Evolutionary conservation across 2,797 vertebrate species (phyloP).

Genomic region (Macrochelys suwanniensis): DNA sequence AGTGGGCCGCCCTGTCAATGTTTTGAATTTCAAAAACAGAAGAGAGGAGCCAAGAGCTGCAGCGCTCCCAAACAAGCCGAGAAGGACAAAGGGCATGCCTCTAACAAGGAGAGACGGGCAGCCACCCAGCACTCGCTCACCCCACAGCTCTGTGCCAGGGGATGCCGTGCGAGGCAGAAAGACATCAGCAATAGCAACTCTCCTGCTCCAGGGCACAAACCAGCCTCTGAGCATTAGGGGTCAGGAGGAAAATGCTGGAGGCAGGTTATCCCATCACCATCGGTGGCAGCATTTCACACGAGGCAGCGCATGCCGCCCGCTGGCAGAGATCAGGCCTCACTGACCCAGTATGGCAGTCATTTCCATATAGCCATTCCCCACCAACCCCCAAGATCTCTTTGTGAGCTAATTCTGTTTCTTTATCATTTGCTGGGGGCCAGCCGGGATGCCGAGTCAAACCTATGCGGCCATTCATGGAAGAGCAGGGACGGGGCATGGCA

Average conservation of each 20-base stretch:
- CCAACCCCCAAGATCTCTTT: background rate
- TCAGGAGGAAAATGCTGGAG: background rate
- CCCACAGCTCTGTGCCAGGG: background rate
- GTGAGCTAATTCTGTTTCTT: background rate
- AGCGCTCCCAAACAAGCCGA: slow-evolving; percentile 47
- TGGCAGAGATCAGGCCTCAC: background rate
- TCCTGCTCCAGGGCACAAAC: background rate
- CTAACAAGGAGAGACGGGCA: background rate
- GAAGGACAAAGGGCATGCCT: slow-evolving; percentile 62
- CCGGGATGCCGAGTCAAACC: background rate
- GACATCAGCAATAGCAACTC: background rate
- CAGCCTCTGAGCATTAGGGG: background rate
- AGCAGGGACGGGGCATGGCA: background rate
- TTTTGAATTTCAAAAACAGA: slow-evolving; percentile 66
- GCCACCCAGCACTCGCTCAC: background rate
- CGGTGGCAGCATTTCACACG: background rate
- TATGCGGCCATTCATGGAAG: background rate
- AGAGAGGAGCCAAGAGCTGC: slow-evolving; percentile 66
- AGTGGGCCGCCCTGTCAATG: slow-evolving; percentile 61
- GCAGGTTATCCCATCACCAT: background rate
- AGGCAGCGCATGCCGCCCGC: background rate
- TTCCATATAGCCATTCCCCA: background rate
- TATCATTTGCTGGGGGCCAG: background rate
- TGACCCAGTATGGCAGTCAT: background rate
- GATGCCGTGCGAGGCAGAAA: too few species aligned